phyloP scores from a whole-genome alignment of 1,140 invertebrate genomes.

The Camponotus vicinus region DNA sequence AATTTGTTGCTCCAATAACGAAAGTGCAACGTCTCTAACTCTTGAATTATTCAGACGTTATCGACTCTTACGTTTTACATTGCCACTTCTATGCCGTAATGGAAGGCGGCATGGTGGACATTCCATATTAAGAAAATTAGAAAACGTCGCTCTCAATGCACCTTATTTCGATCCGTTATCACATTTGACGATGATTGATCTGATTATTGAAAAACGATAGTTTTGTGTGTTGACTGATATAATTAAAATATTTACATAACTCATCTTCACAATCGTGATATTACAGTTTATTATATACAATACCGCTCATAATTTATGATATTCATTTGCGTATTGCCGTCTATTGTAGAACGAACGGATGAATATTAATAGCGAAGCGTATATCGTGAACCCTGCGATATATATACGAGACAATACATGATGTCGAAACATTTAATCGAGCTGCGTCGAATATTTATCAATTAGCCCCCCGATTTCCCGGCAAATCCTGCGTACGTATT shows the following conservation, averaged over 20 bases:
- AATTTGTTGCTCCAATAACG: constrained; percentile 56
- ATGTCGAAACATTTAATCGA: constrained; percentile 12
- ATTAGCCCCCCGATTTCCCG: neutral
- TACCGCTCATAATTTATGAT: constrained; percentile 50
- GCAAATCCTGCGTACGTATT: neutral
- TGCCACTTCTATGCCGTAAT: constrained; percentile 27
- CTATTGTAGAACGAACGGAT: constrained; percentile 34
- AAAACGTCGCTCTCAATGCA: constrained; percentile 39
- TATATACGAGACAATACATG: constrained; percentile 11
- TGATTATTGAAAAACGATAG: neutral
- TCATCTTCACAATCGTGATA: constrained; percentile 46
- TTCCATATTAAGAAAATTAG: neutral
- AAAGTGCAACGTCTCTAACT: constrained; percentile 56
- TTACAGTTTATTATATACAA: constrained; percentile 54
- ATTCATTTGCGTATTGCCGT: constrained; percentile 47
- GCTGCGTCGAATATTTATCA: constrained; percentile 22
- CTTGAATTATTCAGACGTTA: constrained; percentile 55
- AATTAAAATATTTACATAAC: constrained; percentile 48
- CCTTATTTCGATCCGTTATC: neutral
- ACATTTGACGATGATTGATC: constrained; percentile 2
- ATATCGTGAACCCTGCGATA: neutral
- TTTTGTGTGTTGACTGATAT: constrained; percentile 6
- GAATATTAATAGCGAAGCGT: constrained; percentile 50
- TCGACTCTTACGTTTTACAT: constrained; percentile 54
- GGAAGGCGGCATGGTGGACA: constrained; percentile 20